These are phyloP conservation scores for Heteractis magnifica DNA, from an alignment of 92 coral and sea anemone species.

Conservation along the genomic window DNA sequence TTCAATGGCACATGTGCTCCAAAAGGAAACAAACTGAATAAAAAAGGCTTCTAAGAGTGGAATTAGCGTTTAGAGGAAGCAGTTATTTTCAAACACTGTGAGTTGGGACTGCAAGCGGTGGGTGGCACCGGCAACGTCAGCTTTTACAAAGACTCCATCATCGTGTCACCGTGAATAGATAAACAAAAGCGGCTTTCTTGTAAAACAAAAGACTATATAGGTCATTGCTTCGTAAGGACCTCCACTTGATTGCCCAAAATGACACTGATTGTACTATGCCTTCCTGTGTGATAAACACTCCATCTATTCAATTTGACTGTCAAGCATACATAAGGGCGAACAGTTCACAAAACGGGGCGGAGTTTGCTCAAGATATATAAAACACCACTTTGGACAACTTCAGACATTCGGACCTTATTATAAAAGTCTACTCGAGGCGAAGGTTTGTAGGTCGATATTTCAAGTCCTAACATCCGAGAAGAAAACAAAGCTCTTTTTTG, in stretches of 20 bases:
- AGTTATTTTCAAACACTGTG: not conserved
- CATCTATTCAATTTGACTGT: conserved; percentile 14
- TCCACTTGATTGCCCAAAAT: conserved; percentile 15
- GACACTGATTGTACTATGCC: conserved; percentile 7
- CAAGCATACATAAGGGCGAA: conserved; percentile 15
- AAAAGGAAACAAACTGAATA: not conserved
- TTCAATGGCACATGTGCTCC: not conserved
- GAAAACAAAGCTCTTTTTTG: not conserved
- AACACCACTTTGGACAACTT: not conserved
- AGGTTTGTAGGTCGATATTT: not conserved
- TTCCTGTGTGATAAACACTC: not conserved
- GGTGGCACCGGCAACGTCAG: not conserved
- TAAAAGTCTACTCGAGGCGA: not conserved
- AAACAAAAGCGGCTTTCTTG: conserved; percentile 17
- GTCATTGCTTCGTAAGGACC: conserved; percentile 13
- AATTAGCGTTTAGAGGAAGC: conserved; percentile 3
- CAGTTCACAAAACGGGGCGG: conserved; percentile 28
- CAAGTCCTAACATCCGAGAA: not conserved
- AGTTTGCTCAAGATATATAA: conserved; percentile 28
- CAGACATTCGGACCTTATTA: not conserved
- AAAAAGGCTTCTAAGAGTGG: not conserved
- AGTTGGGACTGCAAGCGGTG: not conserved
- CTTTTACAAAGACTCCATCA: not conserved
- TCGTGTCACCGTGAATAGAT: not conserved
- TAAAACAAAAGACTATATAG: conserved; percentile 22